A percentile compares a stretch with the other conserved stretches of the same genome.
These are phyloP conservation scores for Todus mexicanus DNA, from an alignment of 2,797 vertebrate species.

Conservation along the genomic window DNA sequence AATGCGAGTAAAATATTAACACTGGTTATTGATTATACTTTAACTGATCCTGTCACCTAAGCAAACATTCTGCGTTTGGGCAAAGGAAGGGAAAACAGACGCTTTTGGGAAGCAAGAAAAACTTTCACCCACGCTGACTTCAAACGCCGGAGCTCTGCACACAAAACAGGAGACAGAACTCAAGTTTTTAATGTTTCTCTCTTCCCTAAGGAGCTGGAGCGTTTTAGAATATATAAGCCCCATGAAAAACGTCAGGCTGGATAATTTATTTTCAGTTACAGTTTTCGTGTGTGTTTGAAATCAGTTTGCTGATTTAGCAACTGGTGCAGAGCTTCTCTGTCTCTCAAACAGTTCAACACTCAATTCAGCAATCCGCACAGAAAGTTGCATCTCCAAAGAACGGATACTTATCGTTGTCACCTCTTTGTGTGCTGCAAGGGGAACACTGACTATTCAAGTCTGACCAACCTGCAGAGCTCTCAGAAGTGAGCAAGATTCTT, in stretches of 20 bases:
- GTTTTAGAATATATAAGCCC: background rate
- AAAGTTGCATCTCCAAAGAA: slow-evolving; percentile 24
- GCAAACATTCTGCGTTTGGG: background rate
- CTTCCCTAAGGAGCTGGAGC: background rate
- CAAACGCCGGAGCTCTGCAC: background rate
- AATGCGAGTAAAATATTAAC: slow-evolving; percentile 33
- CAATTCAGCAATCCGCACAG: background rate
- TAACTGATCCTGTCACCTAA: slow-evolving; percentile 9
- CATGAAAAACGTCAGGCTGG: slow-evolving; percentile 24
- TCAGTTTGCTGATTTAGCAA: slow-evolving; percentile 33
- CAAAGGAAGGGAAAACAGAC: background rate
- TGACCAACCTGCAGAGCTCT: background rate
- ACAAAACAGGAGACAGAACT: background rate
- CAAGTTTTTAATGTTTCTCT: background rate
- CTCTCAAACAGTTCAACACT: background rate
- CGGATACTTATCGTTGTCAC: background rate
- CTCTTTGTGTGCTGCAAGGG: background rate
- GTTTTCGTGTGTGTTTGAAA: background rate
- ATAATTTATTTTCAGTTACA: slow-evolving; percentile 38
- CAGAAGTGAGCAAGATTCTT: background rate
- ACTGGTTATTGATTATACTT: slow-evolving; percentile 3
- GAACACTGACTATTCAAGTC: background rate
- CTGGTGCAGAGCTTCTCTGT: background rate
- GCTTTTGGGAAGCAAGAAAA: background rate
- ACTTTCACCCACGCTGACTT: background rate